Evolutionary conservation across 1,140 invertebrate species (phyloP), one percentile per base, ranked within the genome.

Genomic region (Brachionus angularis): DNA sequence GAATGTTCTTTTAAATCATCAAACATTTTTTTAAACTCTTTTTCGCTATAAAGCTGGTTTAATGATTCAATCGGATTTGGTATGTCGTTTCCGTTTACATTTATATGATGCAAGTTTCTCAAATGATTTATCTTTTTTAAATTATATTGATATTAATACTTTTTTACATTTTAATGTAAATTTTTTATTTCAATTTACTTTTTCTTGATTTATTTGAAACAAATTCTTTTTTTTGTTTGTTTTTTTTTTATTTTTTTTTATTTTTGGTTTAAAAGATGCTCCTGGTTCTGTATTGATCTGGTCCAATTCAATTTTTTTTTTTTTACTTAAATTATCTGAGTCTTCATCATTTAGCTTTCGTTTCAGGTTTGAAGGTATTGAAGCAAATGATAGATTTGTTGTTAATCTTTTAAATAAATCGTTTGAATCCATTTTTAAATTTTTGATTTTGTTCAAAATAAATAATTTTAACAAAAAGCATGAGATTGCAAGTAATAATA

Each of bases 61-160:
- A 96, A 96, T 53, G 81, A 83, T 74, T 83, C 81, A 10, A 91
- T 81, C 5, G 91, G 90, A 71, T 85, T 81, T 1, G 91, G 88
- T 49, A 92, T 78, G 76, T 89, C 86, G 67, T 85, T 84, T 0
- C 92, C 93, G 44, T 61, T 36, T 42, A 53, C 53, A 10, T 58
- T 58, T 21, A 33, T 31, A 10, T 61, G 25, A 73, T 55, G 58
- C 12, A 55, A 46, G 47, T 12, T 71, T 33, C 39, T 36, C 29
- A 55, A 18, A 55, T 42, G 47, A 39, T 31, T 64, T 58, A 69
- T 55, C 23, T n/a, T n/a, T n/a, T n/a, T n/a, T n/a, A n/a, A n/a
- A n/a, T n/a, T n/a, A n/a, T n/a, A n/a, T n/a, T n/a, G n/a, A n/a
- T n/a, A n/a, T n/a, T n/a, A n/a, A n/a, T n/a, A n/a, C n/a, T n/a